Evolutionary conservation across 1,140 invertebrate genomes (phyloP).

Genomic region (Drosophila navojoa): DNA sequence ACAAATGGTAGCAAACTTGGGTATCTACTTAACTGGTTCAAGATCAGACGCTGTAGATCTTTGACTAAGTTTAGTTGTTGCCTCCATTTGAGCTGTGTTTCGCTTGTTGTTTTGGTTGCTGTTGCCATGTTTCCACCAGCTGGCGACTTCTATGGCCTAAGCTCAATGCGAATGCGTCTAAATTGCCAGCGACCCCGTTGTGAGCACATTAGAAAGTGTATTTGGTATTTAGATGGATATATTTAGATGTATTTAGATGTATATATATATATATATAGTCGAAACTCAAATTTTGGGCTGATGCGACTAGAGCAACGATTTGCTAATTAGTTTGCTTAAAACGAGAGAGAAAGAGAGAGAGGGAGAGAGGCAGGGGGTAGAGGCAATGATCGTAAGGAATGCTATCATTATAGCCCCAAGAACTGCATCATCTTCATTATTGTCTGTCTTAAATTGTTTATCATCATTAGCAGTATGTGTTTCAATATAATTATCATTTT

Average conservation of each 20-base stretch:
- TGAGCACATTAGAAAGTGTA: slow-evolving; percentile 63
- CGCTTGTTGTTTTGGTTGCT: slow-evolving; percentile 5
- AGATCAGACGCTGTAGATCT: slow-evolving; percentile 56
- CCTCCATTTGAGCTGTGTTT: not conserved
- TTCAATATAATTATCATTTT: not conserved
- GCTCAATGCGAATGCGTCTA: slow-evolving; percentile 28
- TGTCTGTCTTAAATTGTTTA: too few relatives aligned
- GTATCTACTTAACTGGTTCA: slow-evolving; percentile 57
- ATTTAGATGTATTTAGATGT: not conserved
- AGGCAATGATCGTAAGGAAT: too few relatives aligned
- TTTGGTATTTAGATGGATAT: not conserved
- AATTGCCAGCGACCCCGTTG: slow-evolving; percentile 42
- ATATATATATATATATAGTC: not conserved
- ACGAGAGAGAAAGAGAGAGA: too few relatives aligned
- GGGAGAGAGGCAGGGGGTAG: not conserved
- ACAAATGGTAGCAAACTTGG: slow-evolving; percentile 15
- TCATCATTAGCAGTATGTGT: not conserved
- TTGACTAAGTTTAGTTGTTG: slow-evolving; percentile 12
- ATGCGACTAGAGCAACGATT: too few relatives aligned
- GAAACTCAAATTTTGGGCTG: too few relatives aligned
- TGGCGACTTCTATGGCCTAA: slow-evolving; percentile 28
- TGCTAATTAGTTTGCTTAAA: too few relatives aligned
- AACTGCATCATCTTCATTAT: too few relatives aligned
- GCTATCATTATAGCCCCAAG: too few relatives aligned
- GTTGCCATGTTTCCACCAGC: slow-evolving; percentile 42